A percentile compares a stretch with the other conserved stretches of the same genome.
These are phyloP conservation scores for Rousettus madagascariensis DNA, from an alignment of 2,797 vertebrate genomes.

Conservation along the genomic window DNA sequence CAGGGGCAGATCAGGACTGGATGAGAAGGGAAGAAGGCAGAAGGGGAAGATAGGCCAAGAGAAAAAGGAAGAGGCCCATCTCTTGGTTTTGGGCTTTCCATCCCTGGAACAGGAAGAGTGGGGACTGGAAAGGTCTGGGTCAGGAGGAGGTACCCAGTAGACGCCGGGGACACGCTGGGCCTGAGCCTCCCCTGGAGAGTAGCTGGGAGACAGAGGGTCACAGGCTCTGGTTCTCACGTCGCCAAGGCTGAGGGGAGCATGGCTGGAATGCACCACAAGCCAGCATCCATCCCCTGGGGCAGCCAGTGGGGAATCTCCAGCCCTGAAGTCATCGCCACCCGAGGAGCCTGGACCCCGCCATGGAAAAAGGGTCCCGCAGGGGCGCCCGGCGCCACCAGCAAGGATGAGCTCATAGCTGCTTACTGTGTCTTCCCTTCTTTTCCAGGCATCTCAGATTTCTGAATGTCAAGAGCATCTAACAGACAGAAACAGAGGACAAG, in stretches of 20 bases:
- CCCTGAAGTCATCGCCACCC: slow-evolving; percentile 70
- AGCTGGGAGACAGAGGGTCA: slow-evolving; percentile 58
- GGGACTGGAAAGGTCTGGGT: slow-evolving; percentile 51
- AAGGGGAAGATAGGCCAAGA: neutral
- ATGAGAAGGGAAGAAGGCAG: neutral
- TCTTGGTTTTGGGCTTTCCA: slow-evolving; percentile 30
- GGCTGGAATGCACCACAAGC: slow-evolving; percentile 73
- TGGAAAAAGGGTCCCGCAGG: slow-evolving; percentile 78
- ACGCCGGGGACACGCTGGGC: neutral
- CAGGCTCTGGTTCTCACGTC: slow-evolving; percentile 70
- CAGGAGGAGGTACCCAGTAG: slow-evolving; percentile 23
- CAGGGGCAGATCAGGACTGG: neutral
- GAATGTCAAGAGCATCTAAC: slow-evolving; percentile 49
- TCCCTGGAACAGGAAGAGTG: slow-evolving; percentile 53
- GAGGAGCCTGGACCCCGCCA: slow-evolving; percentile 68
- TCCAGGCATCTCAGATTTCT: slow-evolving; percentile 77
- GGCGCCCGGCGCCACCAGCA: slow-evolving; percentile 57
- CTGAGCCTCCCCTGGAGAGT: slow-evolving; percentile 67
- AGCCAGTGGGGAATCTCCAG: slow-evolving; percentile 72
- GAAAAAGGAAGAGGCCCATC: neutral
- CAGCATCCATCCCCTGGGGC: slow-evolving; percentile 65
- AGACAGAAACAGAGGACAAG: neutral
- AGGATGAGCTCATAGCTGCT: slow-evolving; percentile 69
- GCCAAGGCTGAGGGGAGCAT: slow-evolving; percentile 51
- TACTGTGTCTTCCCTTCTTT: slow-evolving; percentile 48